Percentiles rank a stretch among this genome's conserved stretches.
Evolutionary conservation across 2,888 invertebrate genomes (phyloP).

Genomic region (Troglohyphantes excavatus): DNA sequence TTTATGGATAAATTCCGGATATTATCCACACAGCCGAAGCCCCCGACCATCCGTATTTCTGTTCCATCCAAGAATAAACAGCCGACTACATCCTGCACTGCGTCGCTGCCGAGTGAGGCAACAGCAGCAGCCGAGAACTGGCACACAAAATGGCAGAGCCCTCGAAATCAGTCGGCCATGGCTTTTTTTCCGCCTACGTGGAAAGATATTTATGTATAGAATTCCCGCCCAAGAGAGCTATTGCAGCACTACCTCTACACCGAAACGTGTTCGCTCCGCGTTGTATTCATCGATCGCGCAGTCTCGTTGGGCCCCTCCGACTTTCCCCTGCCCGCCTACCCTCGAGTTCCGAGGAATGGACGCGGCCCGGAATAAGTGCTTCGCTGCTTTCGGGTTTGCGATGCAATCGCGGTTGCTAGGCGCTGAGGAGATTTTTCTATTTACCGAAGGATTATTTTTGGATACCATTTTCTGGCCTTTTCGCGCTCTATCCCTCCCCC

Average conservation of each 20-base stretch:
- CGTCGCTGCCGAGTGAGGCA: not conserved
- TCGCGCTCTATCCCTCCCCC: not conserved
- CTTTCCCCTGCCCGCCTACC: conserved; percentile 33
- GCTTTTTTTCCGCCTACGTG: conserved; percentile 65
- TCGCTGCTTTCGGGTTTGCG: conserved; percentile 15
- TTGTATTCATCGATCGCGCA: conserved; percentile 59
- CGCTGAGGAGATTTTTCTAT: conserved; percentile 29
- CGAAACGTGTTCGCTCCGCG: conserved; percentile 60
- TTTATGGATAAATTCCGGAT: not conserved
- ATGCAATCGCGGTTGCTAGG: conserved; percentile 51
- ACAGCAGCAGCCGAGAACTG: conserved; percentile 1
- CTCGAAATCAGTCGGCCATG: conserved; percentile 41
- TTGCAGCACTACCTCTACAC: conserved; percentile 62
- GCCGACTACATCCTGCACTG: not conserved
- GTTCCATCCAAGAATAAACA: conserved; percentile 3
- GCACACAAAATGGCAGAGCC: conserved; percentile 60
- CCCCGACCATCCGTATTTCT: not conserved
- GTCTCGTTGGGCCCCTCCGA: not conserved
- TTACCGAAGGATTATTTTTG: conserved; percentile 47
- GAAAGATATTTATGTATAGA: conserved; percentile 60
- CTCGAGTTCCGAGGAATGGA: conserved; percentile 39
- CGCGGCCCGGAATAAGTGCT: conserved; percentile 26
- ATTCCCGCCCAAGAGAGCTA: conserved; percentile 58
- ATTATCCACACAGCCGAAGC: not conserved
- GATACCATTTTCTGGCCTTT: conserved; percentile 14